Evolutionary conservation across 2,797 vertebrate species (phyloP), one percentile per base, ranked within the genome.

Genomic region (Acestrorhynchus altus): DNA sequence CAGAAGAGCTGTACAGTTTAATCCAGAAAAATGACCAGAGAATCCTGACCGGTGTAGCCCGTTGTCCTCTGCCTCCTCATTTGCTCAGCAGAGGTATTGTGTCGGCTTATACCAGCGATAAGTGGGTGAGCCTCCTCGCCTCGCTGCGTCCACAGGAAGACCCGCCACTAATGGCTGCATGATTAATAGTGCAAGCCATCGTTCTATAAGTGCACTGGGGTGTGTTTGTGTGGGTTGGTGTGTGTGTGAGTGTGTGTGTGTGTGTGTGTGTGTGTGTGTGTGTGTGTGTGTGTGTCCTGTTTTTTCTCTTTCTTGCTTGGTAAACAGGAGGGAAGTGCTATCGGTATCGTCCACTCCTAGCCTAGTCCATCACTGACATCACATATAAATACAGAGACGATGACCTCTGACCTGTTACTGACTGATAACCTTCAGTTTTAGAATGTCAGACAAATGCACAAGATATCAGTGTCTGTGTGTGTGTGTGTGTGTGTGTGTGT

Each of bases 381-480:
- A 35, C 24, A 18, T 66, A 26, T 70, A 20, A 51, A 52, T 16
- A 47, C 44, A 47, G 64, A 31, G 40, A 44, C 13, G 8, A 8
- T 8, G 42, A 47, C 20, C 64, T 47, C 28, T 54, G 51, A 57
- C 57, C 74, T 57, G 57, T 75, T 35, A n/a, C 35, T 70, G 57
- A 28, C 66, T 44, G 75, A 77, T 77, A 71, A 63, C n/a, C 64
- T 46, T 65, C 44, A n/a, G 31, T 56, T 51, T 61, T 20, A 26
- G 56, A 69, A 61, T 61, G 61, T 77, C 16, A 28, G 8, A 12
- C 12, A 26, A 49, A 51, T 64, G 40, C 31, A 26, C 20, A 10
- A n/a, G 7, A n/a, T 7, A 54, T 9, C 2, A 0, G 54, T 9
- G 4, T 26, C 22, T 24, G 20, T 4, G 2, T 20, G 7, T 7